These are phyloP conservation scores for Pelodiscus sinensis DNA, from an alignment of 2,113 vertebrate genomes.

Conservation along the genomic window DNA sequence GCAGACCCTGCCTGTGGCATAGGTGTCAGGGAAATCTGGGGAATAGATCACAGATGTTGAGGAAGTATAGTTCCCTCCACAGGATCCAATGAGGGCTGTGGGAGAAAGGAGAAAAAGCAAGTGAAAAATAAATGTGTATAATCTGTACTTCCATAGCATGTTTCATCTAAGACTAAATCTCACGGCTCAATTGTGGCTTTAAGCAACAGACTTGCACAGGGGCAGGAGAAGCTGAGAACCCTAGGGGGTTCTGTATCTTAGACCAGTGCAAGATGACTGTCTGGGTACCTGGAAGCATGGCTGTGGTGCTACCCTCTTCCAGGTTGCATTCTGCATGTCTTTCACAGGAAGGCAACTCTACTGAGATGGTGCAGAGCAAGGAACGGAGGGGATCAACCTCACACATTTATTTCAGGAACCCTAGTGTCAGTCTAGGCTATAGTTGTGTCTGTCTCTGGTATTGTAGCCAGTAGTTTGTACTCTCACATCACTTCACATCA, in stretches of 20 bases:
- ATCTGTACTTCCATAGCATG: not conserved
- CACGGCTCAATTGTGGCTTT: not conserved
- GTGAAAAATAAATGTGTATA: not conserved
- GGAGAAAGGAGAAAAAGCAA: not conserved
- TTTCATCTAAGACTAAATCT: not conserved
- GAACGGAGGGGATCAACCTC: not conserved
- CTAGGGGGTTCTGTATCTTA: not conserved
- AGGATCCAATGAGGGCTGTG: constrained; percentile 90
- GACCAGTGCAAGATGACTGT: not conserved
- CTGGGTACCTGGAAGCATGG: not conserved
- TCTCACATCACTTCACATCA: not conserved
- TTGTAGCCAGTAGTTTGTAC: not conserved
- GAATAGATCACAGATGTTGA: constrained; percentile 92
- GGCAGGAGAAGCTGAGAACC: not conserved
- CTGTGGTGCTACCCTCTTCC: not conserved
- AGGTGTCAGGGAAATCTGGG: constrained; percentile 94
- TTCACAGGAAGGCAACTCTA: not conserved
- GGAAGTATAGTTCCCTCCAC: constrained; percentile 92
- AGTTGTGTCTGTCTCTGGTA: not conserved
- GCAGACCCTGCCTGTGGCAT: constrained; percentile 87
- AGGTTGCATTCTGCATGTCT: not conserved
- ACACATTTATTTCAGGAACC: not conserved
- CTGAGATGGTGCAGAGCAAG: too few relatives aligned
- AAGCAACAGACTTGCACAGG: not conserved
- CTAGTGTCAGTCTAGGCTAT: not conserved